phyloP scores from a whole-genome alignment of 2,113 vertebrate genomes.

The Quiscalus mexicanus region DNA sequence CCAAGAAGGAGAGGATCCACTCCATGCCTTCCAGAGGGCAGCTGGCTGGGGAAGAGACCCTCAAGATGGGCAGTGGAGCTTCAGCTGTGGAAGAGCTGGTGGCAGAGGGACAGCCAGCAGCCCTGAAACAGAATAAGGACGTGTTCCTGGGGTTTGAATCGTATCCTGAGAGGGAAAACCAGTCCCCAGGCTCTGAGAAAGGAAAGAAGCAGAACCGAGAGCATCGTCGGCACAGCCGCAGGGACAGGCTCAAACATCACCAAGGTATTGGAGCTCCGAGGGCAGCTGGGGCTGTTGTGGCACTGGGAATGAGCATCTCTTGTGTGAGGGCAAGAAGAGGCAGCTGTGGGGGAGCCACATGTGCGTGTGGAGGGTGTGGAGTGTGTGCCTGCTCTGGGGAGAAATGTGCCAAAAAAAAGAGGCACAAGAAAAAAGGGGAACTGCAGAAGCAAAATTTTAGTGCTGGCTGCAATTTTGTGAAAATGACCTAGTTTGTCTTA shows the following conservation, averaged over 20 bases:
- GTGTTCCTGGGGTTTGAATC: slow-evolving; percentile 68
- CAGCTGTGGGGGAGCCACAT: neutral
- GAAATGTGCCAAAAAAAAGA: slow-evolving; percentile 37
- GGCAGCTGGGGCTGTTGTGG: neutral
- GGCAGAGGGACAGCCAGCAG: slow-evolving; percentile 56
- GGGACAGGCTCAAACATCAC: slow-evolving; percentile 75
- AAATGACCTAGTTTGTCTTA: neutral
- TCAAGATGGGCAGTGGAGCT: slow-evolving; percentile 72
- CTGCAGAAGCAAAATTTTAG: neutral
- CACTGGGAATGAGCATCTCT: neutral
- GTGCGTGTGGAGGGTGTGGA: slow-evolving; percentile 1
- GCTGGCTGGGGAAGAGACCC: slow-evolving; percentile 64
- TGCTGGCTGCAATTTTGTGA: neutral
- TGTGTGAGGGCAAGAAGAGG: neutral
- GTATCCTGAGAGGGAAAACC: slow-evolving; percentile 72
- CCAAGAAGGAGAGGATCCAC: slow-evolving; percentile 62
- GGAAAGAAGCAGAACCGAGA: slow-evolving; percentile 80
- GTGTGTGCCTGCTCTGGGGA: slow-evolving; percentile 1
- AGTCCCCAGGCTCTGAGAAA: slow-evolving; percentile 77
- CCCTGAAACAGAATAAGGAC: slow-evolving; percentile 72
- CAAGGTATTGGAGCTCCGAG: slow-evolving; percentile 63
- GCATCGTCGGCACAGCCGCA: slow-evolving; percentile 81
- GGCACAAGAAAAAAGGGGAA: slow-evolving; percentile 39
- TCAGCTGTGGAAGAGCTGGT: slow-evolving; percentile 73
- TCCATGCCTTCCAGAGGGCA: slow-evolving; percentile 44